Evolutionary conservation across 2,888 invertebrate genomes (phyloP).

Genomic region (Hylaea fasciaria): DNA sequence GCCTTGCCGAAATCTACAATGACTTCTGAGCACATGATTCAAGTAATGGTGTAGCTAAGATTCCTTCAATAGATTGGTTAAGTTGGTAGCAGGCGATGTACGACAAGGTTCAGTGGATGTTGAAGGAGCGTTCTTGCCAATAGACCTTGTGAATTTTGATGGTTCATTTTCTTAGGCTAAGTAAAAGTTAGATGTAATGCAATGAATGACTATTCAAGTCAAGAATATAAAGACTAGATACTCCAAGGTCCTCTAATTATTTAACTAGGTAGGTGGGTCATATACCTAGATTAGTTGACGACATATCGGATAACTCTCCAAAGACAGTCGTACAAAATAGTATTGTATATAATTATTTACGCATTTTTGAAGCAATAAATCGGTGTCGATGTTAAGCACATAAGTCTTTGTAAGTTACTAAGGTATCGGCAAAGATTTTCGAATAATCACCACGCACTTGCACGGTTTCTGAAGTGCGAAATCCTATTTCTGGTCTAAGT

Average conservation of each 20-base stretch:
- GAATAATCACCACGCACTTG: slow-evolving; percentile 26
- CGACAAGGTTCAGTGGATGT: too few species aligned
- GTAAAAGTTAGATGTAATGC: too few species aligned
- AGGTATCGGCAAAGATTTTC: slow-evolving; percentile 22
- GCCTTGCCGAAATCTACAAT: slow-evolving; percentile 31
- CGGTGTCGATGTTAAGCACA: slow-evolving; percentile 18
- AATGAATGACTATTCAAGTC: too few species aligned
- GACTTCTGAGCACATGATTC: neutral
- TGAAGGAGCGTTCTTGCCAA: too few species aligned
- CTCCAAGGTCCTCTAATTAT: too few species aligned
- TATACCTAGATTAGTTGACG: neutral
- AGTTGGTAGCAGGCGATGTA: too few species aligned
- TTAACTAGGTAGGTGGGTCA: too few species aligned
- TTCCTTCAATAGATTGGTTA: too few species aligned
- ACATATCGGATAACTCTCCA: neutral
- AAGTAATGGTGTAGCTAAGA: too few species aligned
- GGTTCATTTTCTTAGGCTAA: too few species aligned
- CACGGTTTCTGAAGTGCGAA: slow-evolving; percentile 27
- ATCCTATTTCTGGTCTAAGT: slow-evolving; percentile 30
- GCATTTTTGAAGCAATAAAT: slow-evolving; percentile 7
- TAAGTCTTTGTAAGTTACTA: slow-evolving; percentile 24
- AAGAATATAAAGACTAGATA: too few species aligned
- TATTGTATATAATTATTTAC: neutral
- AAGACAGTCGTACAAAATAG: neutral
- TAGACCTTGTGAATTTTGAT: too few species aligned